Evolutionary conservation across 2,797 vertebrate species (phyloP), one percentile per base, ranked within the genome.

Genomic region (Pagetopsis macropterus): DNA sequence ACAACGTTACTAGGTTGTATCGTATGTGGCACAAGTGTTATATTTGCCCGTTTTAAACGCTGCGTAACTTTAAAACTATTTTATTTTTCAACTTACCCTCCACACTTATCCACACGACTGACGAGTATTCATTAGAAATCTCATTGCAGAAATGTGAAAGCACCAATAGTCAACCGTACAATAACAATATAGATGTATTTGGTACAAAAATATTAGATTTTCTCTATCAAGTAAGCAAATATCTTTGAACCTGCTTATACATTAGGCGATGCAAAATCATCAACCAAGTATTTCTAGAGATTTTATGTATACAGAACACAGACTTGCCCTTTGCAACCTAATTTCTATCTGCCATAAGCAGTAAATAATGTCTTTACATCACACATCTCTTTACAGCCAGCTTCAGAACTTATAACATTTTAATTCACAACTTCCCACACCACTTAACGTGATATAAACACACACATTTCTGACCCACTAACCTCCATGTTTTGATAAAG

Each of bases 341-440:
- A 40, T 23, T 9, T 70, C 33, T 52, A 17, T 6, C 31, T 60
- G 43, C 1, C 31, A 41, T 15, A 23, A 27, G 13, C 13, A 64
- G 40, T 19, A 46, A 0, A 45, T 37, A 10, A 50, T 12, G 17
- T 19, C 19, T 61, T 49, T 17, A 17, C 23, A 40, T 48, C 72
- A 13, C 40, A 13, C 37, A 33, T 78, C 31, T 9, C 13, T 58
- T 51, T 9, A 59, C 19, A 43, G 41, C 14, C 33, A 33, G 17
- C 13, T 48, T 16, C 12, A 65, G 48, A 45, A 43, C 41, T 41
- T 14, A 9, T 19, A 31, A 9, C 12, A 4, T 16, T 54, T 63
- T 3, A 40, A 46, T 50, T 70, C 37, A 71, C 41, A 51, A 58
- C 40, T 46, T 15, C 17, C 57, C 56, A 73, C 21, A 56, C 8